Base-by-base conservation (phyloP, 2,797 vertebrate species). In the Brachyalestes nurse region DNA sequence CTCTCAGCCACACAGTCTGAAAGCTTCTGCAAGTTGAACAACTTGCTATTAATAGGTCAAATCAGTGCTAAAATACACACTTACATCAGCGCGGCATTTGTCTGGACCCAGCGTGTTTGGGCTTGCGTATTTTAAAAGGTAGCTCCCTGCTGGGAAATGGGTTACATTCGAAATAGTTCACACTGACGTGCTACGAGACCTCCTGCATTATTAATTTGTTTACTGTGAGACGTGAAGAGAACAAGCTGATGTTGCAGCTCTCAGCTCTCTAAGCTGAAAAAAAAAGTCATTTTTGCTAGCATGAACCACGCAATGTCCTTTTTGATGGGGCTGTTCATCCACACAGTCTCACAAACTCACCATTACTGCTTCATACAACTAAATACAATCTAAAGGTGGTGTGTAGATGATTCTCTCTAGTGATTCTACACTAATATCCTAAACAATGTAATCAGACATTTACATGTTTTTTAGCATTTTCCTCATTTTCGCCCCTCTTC, bases 141-240 rank as follows among this genome's bases (percentile, higher is more conserved):
- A 55, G 71, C 65, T 60, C 53, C 84, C 84, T 83, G 69, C 75
- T 82, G 80, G 69, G 80, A 82, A 82, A 72, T 78, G 86, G 82
- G 82, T 83, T 84, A 87, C 80, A 79, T 86, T 87, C 57, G 79
- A 83, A 84, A 85, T 74, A 76, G 78, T 82, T 85, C 78, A 72
- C 84, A 78, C 73, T 38, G 60, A 79, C 72, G 38, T 2, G 55
- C 77, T 83, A 80, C 86, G 85, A 85, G 85, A 87, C 57, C 80
- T 82, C 65, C 71, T 85, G 83, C 83, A 87, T 87, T 87, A 87
- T 85, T 87, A 87, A 87, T 83, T 83, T 87, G 83, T 87, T 85
- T 87, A 87, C 86, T 80, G 79, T n/a, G 64, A 82, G 76, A 76
- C 14, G 55, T 28, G 38, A 61, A 79, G 83, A 78, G 65, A 62